Conservation (phyloP, 2,797 vertebrate species). For the Parotocinclus haroldoi region DNA sequence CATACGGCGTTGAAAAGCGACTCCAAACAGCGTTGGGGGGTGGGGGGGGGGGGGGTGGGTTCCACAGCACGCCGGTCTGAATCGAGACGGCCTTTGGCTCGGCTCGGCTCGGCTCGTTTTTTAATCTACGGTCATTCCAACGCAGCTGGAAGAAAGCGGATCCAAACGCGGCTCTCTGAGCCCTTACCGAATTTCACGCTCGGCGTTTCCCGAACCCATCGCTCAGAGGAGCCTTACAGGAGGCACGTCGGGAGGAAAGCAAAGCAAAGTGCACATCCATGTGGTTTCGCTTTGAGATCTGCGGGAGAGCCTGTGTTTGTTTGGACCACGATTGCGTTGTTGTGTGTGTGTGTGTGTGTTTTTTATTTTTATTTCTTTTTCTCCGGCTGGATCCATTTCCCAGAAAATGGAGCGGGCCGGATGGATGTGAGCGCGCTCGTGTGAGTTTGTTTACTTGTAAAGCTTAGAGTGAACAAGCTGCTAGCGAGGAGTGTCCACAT, state of each 20-base stretch:
- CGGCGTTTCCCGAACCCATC: conserved; percentile 36
- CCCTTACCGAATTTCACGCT: conserved; percentile 44
- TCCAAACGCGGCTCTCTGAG: conserved; percentile 39
- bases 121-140: conserved; percentile 22
- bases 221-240: conserved; percentile 25
- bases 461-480: neutral
- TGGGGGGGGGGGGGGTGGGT: no score
- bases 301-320: conserved; percentile 43
- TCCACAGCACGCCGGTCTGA: conserved; percentile 36
- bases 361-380: neutral
- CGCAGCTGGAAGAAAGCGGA: conserved; percentile 8
- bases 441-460: no score
- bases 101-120: no score
- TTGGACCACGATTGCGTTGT: conserved; percentile 24
- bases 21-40: conserved; percentile 37
- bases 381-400: neutral
- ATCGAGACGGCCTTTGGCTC: conserved; percentile 17
- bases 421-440: no score
- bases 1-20: conserved; percentile 36
- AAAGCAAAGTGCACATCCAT: conserved; percentile 28
- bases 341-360: neutral
- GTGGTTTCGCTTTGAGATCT: conserved; percentile 47
- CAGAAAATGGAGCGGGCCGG: neutral
- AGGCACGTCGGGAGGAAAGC: conserved; percentile 18
- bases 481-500: neutral